These are phyloP conservation scores for Drosophila formosana DNA, from an alignment of 2,888 invertebrate species.

Conservation along the genomic window DNA sequence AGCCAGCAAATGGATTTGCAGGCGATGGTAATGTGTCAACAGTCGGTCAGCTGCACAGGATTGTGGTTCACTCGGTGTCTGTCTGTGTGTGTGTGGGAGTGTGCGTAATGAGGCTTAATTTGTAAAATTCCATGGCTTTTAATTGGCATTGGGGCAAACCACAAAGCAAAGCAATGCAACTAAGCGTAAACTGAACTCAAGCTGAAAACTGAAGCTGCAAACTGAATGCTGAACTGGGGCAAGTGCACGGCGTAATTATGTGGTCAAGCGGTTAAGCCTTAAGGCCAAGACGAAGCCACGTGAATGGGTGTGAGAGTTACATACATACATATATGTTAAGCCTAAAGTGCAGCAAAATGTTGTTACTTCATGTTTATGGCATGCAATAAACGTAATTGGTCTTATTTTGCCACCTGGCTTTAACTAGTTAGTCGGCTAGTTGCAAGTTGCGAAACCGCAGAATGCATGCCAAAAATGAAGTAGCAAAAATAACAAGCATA, in stretches of 20 bases:
- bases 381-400: slow-evolving; percentile 69
- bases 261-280: slow-evolving; percentile 61
- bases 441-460: slow-evolving; percentile 54
- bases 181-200: slow-evolving; percentile 19
- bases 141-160: slow-evolving; percentile 72
- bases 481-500: slow-evolving; percentile 30
- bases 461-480: slow-evolving; percentile 62
- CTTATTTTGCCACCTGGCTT: slow-evolving; percentile 64
- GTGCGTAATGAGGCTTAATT: slow-evolving; percentile 75
- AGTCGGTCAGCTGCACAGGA: slow-evolving; percentile 60
- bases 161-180: slow-evolving; percentile 60
- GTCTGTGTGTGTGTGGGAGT: slow-evolving; percentile 25
- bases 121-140: slow-evolving; percentile 75
- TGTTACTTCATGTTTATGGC: slow-evolving; percentile 52
- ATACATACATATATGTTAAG: not conserved
- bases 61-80: slow-evolving; percentile 55
- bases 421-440: slow-evolving; percentile 26
- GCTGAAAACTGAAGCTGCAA: not conserved
- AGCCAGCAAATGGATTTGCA: slow-evolving; percentile 66
- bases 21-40: slow-evolving; percentile 72
- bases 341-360: slow-evolving; percentile 23
- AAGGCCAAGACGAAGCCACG: slow-evolving; percentile 33
- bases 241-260: slow-evolving; percentile 75
- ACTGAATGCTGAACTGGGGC: slow-evolving; percentile 36
- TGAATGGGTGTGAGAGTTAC: slow-evolving; percentile 13